Evolutionary conservation across 2,113 vertebrate species (phyloP).

Genomic region (Cynoglossus semilaevis): DNA sequence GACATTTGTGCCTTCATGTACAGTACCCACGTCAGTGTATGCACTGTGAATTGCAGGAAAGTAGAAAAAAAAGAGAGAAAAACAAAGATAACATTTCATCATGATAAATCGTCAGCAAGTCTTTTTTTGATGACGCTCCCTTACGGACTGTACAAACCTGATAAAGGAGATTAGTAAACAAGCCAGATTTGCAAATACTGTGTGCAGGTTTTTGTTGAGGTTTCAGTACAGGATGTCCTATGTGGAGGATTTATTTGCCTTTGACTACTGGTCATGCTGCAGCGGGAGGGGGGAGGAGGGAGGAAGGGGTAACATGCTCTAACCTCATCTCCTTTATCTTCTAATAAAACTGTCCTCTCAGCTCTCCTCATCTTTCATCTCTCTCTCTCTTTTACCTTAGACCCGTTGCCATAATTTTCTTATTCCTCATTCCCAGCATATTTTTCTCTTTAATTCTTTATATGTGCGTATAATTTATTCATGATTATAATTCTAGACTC

Average conservation of each 20-base stretch:
- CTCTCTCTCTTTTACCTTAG: slow-evolving; percentile 2
- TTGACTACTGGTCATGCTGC: slow-evolving; percentile 56
- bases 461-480: neutral
- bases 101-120: slow-evolving; percentile 28
- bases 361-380: slow-evolving; percentile 29
- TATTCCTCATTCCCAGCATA: neutral
- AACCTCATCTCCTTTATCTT: slow-evolving; percentile 54
- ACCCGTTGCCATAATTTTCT: neutral
- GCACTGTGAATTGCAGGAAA: neutral
- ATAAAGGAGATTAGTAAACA: slow-evolving; percentile 47
- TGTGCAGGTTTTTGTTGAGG: slow-evolving; percentile 4
- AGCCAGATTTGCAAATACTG: slow-evolving; percentile 24
- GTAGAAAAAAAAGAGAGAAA: neutral
- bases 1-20: too few species aligned
- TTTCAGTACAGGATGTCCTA: slow-evolving; percentile 47
- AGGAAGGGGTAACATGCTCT: slow-evolving; percentile 32
- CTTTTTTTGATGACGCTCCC: slow-evolving; percentile 37
- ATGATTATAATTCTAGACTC: slow-evolving; percentile 9
- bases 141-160: slow-evolving; percentile 19
- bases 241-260: slow-evolving; percentile 55
- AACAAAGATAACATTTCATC: slow-evolving; percentile 12
- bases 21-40: too few species aligned
- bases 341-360: slow-evolving; percentile 53
- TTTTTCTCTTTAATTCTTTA: neutral
- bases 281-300: neutral